phyloP scores from a whole-genome alignment of 2,113 vertebrate species.

The Onychostruthus taczanowskii region DNA sequence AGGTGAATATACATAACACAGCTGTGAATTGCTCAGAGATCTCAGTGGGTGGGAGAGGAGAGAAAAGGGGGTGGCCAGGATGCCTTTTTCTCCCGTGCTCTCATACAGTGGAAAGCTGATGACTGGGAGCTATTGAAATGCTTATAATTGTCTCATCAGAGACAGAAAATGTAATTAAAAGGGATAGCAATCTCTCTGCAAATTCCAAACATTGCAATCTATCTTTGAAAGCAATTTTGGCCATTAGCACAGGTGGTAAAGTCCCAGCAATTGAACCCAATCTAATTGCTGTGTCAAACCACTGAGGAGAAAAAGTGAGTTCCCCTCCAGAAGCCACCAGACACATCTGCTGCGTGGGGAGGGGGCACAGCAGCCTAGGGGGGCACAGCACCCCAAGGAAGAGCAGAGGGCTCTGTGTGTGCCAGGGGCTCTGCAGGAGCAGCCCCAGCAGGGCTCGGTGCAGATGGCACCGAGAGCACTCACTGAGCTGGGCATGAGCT shows the following conservation, averaged over 20 bases:
- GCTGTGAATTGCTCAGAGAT: neutral
- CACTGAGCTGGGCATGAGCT: neutral
- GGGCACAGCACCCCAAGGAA: neutral
- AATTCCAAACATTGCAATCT: neutral
- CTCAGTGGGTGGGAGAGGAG: neutral
- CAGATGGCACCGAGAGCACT: neutral
- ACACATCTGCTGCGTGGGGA: fast-evolving
- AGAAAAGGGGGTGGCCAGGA: neutral
- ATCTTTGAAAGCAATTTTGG: constrained; percentile 3
- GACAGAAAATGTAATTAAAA: constrained; percentile 42
- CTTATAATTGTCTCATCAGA: constrained; percentile 20
- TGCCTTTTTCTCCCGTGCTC: neutral
- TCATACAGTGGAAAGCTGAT: neutral
- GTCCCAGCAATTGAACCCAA: constrained; percentile 10
- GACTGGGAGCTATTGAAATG: constrained; percentile 1
- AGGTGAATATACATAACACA: neutral
- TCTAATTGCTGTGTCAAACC: neutral
- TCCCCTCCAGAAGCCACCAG: neutral
- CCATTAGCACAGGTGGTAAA: constrained; percentile 13
- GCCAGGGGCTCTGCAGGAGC: neutral
- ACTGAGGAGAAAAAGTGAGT: neutral
- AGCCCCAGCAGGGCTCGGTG: fast-evolving
- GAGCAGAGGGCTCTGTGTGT: neutral
- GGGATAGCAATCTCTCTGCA: constrained; percentile 1
- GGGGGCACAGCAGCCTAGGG: neutral